These are phyloP conservation scores for Labeo rohita DNA, from an alignment of 2,113 vertebrate species.

Conservation along the genomic window DNA sequence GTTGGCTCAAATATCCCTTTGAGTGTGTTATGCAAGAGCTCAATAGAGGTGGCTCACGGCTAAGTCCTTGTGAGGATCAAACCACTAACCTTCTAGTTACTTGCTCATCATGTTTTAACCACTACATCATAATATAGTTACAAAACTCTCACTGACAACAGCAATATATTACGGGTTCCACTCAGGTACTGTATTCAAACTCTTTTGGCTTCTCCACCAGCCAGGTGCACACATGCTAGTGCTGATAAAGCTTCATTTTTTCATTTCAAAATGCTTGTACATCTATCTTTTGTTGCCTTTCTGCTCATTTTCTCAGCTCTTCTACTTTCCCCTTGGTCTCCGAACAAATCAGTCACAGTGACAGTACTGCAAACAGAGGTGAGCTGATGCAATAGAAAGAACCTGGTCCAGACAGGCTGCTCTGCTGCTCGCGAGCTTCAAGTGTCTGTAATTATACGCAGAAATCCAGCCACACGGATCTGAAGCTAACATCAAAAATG, in stretches of 20 bases:
- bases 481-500: not conserved
- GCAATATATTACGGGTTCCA: not conserved
- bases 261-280: not conserved
- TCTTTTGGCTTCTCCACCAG: not conserved
- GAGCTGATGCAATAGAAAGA: constrained; percentile 5
- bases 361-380: constrained; percentile 15
- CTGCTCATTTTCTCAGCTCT: not conserved
- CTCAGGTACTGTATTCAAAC: not conserved
- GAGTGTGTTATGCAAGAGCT: not conserved
- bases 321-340: not conserved
- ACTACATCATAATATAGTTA: not conserved
- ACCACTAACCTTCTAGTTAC: not conserved
- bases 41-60: not conserved
- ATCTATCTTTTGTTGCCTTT: constrained; percentile 3
- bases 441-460: not conserved
- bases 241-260: not conserved
- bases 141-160: not conserved
- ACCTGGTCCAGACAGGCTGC: not conserved
- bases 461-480: not conserved
- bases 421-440: not conserved
- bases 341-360: constrained; percentile 18
- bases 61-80: not conserved
- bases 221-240: not conserved
- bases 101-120: not conserved
- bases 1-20: not conserved